Base-by-base conservation (phyloP, 2,888 invertebrate genomes). In the Pseudoips prasinana region DNA sequence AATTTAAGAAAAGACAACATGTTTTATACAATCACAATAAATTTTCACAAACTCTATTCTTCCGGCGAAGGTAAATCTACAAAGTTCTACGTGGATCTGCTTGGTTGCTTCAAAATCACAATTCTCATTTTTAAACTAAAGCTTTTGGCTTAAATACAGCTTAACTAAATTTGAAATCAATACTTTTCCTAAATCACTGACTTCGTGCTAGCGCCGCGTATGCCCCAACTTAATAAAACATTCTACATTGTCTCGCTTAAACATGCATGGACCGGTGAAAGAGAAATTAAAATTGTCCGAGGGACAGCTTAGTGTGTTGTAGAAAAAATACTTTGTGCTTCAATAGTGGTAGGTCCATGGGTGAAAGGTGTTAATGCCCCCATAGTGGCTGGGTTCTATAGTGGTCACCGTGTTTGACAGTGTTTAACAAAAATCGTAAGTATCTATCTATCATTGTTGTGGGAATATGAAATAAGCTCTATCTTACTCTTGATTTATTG, bases 221-320 rank as follows among this genome's bases (percentile, higher is more conserved):
- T 55, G 55, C 56, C 59, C 55, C 39, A 39, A 37, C 11, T 6
- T 33, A 20, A 27, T 22, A 35, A 33, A 30, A 39, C 8, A 50
- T 39, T 54, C 52, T 59, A 69, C 58, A 65, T 64, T 57, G 56
- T 64, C 64, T 58, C 60, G 79, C 81, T 83, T 79, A 58, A 48
- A 61, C 69, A 67, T 83, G 86, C 85, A 84, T 86, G 86, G 74
- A 73, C 61, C 67, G 86, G 86, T 85, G 85, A 80, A 46, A 79
- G 83, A 73, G 46, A 58, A 53, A 48, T 58, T 49, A 47, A 50
- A 54, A 56, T 55, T 72, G 60, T 73, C 64, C 56, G 55, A 69
- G 64, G 74, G 71, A 76, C 60, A 46, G 84, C 85, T 86, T 86
- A 81, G 82, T 86, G 86, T 87, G 82, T 74, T 66, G 86, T 87